Base-by-base conservation (phyloP, 37 sponge, comb jelly and placozoan species). In the Agelas oroides region DNA sequence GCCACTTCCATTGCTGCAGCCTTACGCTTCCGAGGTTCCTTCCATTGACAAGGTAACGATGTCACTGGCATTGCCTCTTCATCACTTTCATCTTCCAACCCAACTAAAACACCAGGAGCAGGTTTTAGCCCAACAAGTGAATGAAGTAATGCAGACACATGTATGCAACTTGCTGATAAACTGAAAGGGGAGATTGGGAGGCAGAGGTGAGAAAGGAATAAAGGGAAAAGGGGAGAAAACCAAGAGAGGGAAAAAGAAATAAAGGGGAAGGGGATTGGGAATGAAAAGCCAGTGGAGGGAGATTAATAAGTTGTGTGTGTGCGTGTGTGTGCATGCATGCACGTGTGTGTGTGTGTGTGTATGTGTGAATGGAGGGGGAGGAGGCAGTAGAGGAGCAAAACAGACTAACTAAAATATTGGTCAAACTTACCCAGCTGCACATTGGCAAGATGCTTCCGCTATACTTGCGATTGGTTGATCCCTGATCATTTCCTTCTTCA, bases 101-200 rank as follows among this genome's bases (percentile, higher is more conserved):
- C n/a, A n/a, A n/a, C n/a, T 13, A 53, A 39, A 2, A 17, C 11
- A 32, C 24, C 28, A 32, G 18, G 0, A 5, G 63, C 21, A 16
- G 83, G 66, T 33, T 63, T 61, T 40, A 90, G 25, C 27, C 66
- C 41, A 23, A 65, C 79, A 18, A 84, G 82, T 28, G 86, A 86
- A 81, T 91, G 86, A 17, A 91, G 71, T 11, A 91, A 35, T 76
- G 82, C 86, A 36, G 91, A 91, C n/a, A 91, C 71, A 67, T 91
- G 86, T 33, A 83, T 88, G 53, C 81, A 82, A 78, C 77, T 81
- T 59, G 83, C 89, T 76, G 89, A 82, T 65, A 32, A 57, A 41
- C 82, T 82, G 62, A 53, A 87, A n/a, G n/a, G n/a, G n/a, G n/a
- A n/a, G n/a, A n/a, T n/a, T n/a, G n/a, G n/a, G n/a, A n/a, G n/a